Conservation (phyloP, 2,113 vertebrate genomes). For the Otus sunia region DNA sequence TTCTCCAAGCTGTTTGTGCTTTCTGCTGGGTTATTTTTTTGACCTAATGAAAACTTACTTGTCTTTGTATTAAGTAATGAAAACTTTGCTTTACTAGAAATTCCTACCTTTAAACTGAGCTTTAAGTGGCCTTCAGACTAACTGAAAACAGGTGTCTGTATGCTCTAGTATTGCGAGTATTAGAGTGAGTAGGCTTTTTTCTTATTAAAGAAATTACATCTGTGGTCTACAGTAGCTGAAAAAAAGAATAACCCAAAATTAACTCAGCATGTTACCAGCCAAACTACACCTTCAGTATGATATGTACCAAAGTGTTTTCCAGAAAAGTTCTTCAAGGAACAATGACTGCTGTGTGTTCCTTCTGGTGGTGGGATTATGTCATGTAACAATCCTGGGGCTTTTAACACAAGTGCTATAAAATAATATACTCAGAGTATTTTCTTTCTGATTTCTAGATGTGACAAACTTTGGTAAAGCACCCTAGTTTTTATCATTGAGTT, state of each 20-base stretch:
- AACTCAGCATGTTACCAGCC: not conserved
- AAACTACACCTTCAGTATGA: not conserved
- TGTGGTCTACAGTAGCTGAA: not conserved
- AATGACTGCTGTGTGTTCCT: not conserved
- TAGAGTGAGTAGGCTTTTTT: not conserved
- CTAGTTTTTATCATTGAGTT: slow-evolving; percentile 19
- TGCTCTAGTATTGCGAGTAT: not conserved
- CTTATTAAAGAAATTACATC: not conserved
- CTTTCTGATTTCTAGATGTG: not conserved
- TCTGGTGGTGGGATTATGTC: not conserved
- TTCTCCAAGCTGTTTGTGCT: not conserved
- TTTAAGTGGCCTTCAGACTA: not conserved
- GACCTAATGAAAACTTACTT: not conserved
- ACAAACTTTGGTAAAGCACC: slow-evolving; percentile 11
- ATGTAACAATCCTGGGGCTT: slow-evolving; percentile 7
- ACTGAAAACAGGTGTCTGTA: not conserved
- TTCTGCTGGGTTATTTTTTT: not conserved
- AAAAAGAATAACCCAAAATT: not conserved
- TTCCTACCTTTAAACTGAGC: not conserved
- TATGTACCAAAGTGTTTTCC: accelerated
- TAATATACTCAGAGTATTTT: slow-evolving; percentile 41
- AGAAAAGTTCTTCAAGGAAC: not conserved
- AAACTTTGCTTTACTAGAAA: not conserved
- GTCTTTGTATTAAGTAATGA: not conserved
- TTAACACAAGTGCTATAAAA: not conserved